Evolutionary conservation across 2,888 invertebrate genomes (phyloP).

Genomic region (Dryocosmus kuriphilus): DNA sequence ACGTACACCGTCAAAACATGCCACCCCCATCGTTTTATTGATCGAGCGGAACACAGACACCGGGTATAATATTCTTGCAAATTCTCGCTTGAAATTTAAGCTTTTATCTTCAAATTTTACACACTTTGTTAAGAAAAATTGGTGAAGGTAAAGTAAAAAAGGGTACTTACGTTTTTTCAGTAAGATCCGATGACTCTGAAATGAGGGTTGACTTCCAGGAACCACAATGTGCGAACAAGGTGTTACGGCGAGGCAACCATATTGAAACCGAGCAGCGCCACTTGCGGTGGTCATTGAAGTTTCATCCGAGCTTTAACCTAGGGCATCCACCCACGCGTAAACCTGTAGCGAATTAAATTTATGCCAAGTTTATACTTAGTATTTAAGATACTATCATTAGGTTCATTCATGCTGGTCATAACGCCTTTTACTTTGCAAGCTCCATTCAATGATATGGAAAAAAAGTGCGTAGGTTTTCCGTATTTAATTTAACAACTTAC

Average conservation of each 20-base stretch:
- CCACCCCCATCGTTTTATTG: conserved; percentile 70
- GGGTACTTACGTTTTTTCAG: conserved; percentile 41
- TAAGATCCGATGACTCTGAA: conserved; percentile 6
- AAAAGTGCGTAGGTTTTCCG: not conserved
- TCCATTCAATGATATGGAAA: not conserved
- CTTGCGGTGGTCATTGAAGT: conserved; percentile 47
- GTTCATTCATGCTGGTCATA: conserved; percentile 17
- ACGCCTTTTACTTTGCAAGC: not conserved
- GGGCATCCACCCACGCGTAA: conserved; percentile 19
- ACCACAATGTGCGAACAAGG: conserved; percentile 62
- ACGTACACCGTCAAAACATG: conserved; percentile 60
- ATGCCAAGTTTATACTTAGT: conserved; percentile 22
- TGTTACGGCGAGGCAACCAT: conserved; percentile 69
- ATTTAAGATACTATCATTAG: conserved; percentile 21
- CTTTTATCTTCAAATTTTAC: not conserved
- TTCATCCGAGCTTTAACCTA: conserved; percentile 22
- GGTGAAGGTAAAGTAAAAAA: not conserved
- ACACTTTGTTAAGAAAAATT: not conserved
- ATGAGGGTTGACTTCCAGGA: conserved; percentile 45
- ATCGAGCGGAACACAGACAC: conserved; percentile 56
- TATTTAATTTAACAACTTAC: not conserved
- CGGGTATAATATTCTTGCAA: not conserved
- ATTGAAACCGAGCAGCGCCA: conserved; percentile 65
- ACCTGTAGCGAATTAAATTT: conserved; percentile 14
- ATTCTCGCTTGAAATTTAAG: not conserved